A percentile compares a stretch with the other conserved stretches of the same genome.
These are phyloP conservation scores for Apoderus coryli DNA, from an alignment of 2,888 invertebrate species.

Conservation along the genomic window DNA sequence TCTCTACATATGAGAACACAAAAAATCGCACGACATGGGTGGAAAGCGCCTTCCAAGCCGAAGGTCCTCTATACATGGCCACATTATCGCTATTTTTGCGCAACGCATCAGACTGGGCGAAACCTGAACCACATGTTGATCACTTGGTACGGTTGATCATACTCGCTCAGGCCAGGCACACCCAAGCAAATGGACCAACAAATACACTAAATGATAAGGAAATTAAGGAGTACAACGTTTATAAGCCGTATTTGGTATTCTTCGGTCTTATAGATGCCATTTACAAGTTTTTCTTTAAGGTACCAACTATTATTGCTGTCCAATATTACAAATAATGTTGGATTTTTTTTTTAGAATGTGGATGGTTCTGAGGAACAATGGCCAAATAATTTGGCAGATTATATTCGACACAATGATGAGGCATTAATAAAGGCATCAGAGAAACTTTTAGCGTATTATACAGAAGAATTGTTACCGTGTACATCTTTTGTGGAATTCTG, in stretches of 20 bases:
- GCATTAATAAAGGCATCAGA: constrained; percentile 78
- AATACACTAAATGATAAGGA: constrained; percentile 38
- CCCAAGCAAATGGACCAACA: constrained; percentile 46
- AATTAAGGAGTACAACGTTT: constrained; percentile 57
- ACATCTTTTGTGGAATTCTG: constrained; percentile 84
- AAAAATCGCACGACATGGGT: constrained; percentile 48
- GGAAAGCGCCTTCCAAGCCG: constrained; percentile 77
- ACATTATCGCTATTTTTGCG: constrained; percentile 68
- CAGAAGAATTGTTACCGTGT: constrained; percentile 82
- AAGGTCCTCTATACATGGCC: constrained; percentile 81
- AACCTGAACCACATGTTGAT: constrained; percentile 46
- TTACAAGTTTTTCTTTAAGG: constrained; percentile 77
- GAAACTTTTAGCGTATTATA: constrained; percentile 62
- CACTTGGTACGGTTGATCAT: constrained; percentile 66
- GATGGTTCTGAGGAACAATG: constrained; percentile 68
- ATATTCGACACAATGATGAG: constrained; percentile 88
- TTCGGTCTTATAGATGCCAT: constrained; percentile 75
- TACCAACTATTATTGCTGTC: no score
- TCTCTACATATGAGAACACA: constrained; percentile 58
- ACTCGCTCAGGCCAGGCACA: constrained; percentile 59
- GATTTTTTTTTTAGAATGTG: constrained; percentile 41
- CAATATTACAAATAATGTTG: constrained; percentile 6
- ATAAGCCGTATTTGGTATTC: constrained; percentile 76
- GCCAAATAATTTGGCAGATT: constrained; percentile 81
- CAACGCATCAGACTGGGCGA: constrained; percentile 69